Conservation (phyloP, 2,797 vertebrate species). For the Phrynocephalus forsythii region DNA sequence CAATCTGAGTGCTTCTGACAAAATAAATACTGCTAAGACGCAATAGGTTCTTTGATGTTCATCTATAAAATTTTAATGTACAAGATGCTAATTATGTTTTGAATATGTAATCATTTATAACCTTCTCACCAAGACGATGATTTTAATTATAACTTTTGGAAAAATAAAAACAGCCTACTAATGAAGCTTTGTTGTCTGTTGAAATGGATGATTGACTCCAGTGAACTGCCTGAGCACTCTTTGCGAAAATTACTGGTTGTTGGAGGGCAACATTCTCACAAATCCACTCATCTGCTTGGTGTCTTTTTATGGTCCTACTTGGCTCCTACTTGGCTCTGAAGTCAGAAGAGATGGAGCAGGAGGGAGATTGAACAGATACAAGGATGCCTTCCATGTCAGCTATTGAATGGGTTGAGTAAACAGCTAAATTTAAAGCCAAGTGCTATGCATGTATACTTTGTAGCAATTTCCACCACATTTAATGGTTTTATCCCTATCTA, state of each 20-base stretch:
- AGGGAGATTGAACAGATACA: background rate
- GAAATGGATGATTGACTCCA: background rate
- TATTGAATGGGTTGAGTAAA: background rate
- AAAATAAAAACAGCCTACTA: conserved; percentile 42
- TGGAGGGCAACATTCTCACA: background rate
- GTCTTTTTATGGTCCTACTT: background rate
- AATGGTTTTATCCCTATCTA: background rate
- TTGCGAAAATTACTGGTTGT: background rate
- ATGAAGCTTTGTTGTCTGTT: conserved; percentile 12
- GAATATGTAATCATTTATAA: conserved; percentile 5
- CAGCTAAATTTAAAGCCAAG: background rate
- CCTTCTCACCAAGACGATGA: conserved; percentile 36
- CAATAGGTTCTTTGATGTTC: background rate
- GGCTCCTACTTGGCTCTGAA: background rate
- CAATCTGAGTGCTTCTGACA: background rate
- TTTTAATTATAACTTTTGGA: conserved; percentile 62
- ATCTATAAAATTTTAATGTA: background rate
- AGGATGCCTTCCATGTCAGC: background rate
- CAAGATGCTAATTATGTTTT: background rate
- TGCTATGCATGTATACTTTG: background rate
- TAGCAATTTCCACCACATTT: background rate
- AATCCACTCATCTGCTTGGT: background rate
- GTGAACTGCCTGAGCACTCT: background rate
- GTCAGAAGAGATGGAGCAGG: background rate
- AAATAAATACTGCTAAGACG: background rate